A percentile compares a stretch with the other conserved stretches of the same genome.
These are phyloP conservation scores for Coluber constrictor DNA, from an alignment of 2,797 vertebrate genomes.

Conservation along the genomic window DNA sequence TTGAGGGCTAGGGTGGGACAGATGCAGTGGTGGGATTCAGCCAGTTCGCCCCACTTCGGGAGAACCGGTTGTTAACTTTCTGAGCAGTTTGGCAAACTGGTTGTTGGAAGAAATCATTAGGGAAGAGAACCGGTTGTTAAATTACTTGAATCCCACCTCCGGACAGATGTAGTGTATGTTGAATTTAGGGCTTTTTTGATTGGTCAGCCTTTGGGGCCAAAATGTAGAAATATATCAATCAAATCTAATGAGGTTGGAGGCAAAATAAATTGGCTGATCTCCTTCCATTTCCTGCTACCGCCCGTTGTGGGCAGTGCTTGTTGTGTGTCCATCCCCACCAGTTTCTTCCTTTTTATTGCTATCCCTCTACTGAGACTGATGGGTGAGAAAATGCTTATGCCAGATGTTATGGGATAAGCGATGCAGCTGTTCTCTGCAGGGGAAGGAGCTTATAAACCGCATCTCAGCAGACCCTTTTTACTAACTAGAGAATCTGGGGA, in stretches of 20 bases:
- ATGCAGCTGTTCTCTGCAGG: neutral
- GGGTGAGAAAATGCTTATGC: neutral
- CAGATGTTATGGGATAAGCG: neutral
- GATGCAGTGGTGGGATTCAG: neutral
- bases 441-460: neutral
- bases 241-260: neutral
- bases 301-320: neutral
- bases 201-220: neutral
- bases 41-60: no score
- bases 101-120: no score
- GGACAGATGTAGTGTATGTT: neutral
- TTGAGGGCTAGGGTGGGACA: neutral
- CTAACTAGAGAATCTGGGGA: neutral
- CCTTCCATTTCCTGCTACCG: neutral
- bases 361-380: neutral
- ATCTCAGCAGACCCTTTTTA: neutral
- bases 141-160: no score
- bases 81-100: no score
- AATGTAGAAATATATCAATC: neutral
- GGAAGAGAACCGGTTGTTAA: no score
- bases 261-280: neutral
- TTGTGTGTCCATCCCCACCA: neutral
- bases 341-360: neutral
- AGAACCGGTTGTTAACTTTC: no score
- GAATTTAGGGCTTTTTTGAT: neutral